phyloP scores from a whole-genome alignment of 2,888 invertebrate genomes.

The Venusia cambrica region DNA sequence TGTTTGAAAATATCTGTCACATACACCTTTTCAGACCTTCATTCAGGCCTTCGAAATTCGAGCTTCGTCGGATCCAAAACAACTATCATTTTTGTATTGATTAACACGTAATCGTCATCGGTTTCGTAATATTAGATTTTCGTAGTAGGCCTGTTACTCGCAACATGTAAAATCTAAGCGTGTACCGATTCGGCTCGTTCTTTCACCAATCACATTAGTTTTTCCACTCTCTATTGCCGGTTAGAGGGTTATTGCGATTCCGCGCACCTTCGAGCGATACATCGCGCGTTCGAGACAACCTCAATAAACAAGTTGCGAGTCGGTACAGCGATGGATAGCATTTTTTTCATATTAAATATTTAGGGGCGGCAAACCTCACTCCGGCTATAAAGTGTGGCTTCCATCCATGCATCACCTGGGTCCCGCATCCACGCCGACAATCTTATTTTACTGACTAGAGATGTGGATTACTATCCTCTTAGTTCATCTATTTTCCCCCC shows the following conservation, averaged over 20 bases:
- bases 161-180: no score
- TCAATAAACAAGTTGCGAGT: slow-evolving; percentile 57
- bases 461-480: slow-evolving; percentile 22
- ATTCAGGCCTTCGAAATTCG: no score
- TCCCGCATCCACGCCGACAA: slow-evolving; percentile 60
- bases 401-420: slow-evolving; percentile 72
- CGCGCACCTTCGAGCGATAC: slow-evolving; percentile 30
- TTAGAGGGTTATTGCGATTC: slow-evolving; percentile 32
- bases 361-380: slow-evolving; percentile 69
- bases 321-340: slow-evolving; percentile 55
- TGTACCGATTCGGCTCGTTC: neutral
- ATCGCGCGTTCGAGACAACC: slow-evolving; percentile 32
- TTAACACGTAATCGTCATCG: no score
- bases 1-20: no score
- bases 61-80: no score
- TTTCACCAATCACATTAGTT: slow-evolving; percentile 8
- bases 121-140: no score
- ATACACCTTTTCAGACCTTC: no score
- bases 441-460: slow-evolving; percentile 67
- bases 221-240: slow-evolving; percentile 2
- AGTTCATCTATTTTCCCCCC: neutral
- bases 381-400: slow-evolving; percentile 67
- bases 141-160: no score
- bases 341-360: slow-evolving; percentile 74
- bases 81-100: no score